phyloP scores from a whole-genome alignment of 2,797 vertebrate genomes.

The Diplodus sargus region DNA sequence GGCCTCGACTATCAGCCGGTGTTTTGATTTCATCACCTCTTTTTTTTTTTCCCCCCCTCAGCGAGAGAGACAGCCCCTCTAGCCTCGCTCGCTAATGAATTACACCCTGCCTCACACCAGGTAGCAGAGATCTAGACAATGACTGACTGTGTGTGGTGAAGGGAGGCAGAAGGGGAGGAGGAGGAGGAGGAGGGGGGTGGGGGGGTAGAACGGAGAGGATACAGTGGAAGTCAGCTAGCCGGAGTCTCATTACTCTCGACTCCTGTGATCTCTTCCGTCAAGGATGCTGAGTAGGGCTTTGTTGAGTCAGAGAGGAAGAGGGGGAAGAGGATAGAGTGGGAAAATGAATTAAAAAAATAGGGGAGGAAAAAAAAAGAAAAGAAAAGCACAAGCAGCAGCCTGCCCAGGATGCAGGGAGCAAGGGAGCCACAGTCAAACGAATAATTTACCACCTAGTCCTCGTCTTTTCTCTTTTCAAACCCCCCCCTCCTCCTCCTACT shows the following conservation, averaged over 20 bases:
- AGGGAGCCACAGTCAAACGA: constrained; percentile 53
- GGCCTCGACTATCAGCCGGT: constrained; percentile 45
- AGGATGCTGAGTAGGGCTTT: constrained; percentile 80
- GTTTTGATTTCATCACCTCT: constrained; percentile 76
- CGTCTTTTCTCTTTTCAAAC: constrained; percentile 41
- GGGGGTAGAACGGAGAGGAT: constrained; percentile 57
- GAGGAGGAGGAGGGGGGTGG: background rate
- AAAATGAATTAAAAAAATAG: constrained; percentile 35
- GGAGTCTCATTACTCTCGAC: constrained; percentile 76
- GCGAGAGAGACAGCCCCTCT: constrained; percentile 61
- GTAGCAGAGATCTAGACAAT: constrained; percentile 77
- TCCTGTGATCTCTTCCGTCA: constrained; percentile 79
- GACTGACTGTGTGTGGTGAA: constrained; percentile 74
- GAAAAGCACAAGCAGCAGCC: constrained; percentile 28
- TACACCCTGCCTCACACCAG: constrained; percentile 78
- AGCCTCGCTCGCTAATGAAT: constrained; percentile 81
- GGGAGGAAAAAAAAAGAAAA: constrained; percentile 1
- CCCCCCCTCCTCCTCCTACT: background rate
- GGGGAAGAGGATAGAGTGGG: constrained; percentile 28
- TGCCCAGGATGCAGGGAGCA: constrained; percentile 47
- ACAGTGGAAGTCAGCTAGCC: constrained; percentile 64
- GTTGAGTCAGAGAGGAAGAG: constrained; percentile 70
- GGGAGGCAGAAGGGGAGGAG: constrained; percentile 18
- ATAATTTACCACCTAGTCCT: constrained; percentile 67
- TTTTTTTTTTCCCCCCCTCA: constrained; percentile 25